Base-by-base conservation (phyloP, 2,113 vertebrate species). In the Willisornis vidua region DNA sequence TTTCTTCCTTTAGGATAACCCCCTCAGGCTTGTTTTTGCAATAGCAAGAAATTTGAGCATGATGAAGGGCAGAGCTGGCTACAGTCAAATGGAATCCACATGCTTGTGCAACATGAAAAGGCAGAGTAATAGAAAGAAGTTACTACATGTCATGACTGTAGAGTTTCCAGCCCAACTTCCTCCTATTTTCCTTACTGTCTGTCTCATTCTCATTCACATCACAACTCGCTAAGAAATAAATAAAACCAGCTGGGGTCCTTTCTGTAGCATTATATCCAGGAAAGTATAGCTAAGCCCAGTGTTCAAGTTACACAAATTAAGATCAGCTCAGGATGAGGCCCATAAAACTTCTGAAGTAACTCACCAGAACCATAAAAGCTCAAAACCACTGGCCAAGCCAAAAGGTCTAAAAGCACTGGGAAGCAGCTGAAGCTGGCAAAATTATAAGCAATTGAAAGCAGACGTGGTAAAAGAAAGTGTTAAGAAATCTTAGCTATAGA, bases 301-400 rank as follows among this genome's bases (percentile, higher is more conserved):
- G 78, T 94, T 94, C 54, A 8, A 96, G 93, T 95, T 96, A 96
- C 93, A 93, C 78, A 89, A 91, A 85, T 96, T 87, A 73, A 91
- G 81, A 96, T 91, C 96, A 90, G 82, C 93, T 94, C 93, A 95
- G 95, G 96, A 97, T 96, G 94, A 96, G 96, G 93, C 87, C 94
- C 96, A 96, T 96, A 97, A 97, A 96, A 94, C 94, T 97, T 97
- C 94, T 94, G 85, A 97, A 96, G 81, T 87, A 94, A 96, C 91
- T 96, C 93, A 93, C 89, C 93, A 95, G 93, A 93, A 90, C 92
- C 96, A 80, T 95, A 96, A 96, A 96, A 97, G 91, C 91, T 95
- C 81, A 95, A 96, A 96, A 96, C 70, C 94, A 90, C 78, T 93
- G 91, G 89, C 91, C 91, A 96, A 95, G 91, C 87, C 87, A 94